Base-by-base conservation (phyloP, 1,140 invertebrate species). In the Macrobrachium nipponense region DNA sequence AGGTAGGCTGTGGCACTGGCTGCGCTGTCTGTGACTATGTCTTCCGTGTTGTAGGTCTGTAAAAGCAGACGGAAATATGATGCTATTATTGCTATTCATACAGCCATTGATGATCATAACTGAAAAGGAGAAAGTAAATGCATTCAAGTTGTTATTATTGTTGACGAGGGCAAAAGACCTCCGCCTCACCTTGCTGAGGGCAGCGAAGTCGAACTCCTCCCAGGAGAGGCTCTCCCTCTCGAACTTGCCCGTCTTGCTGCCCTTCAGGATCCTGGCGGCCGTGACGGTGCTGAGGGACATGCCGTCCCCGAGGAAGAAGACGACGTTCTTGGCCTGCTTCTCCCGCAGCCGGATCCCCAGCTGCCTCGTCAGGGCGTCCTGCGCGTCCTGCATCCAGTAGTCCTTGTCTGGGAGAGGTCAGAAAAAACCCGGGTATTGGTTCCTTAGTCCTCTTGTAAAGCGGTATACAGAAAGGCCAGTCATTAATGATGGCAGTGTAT, bases 1-100 rank as follows among this genome's bases (percentile, higher is more conserved):
- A 98, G 95, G 43, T 97, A 91, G 0, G 97, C 97, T 0, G 97
- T 98, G 0, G 95, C 96, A 1, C 97, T 96, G 36, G 95, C 95
- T 1, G 96, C 96, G 0, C 96, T 98, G 90, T 98, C 97, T 96
- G 95, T 2, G 36, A 83, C 81, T 51, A 51, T 51, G 51, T 51
- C 51, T 51, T 51, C 51, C 7, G 51, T 51, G 12, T 51, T 51
- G 51, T 51, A 51, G 51, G 51, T 51, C 51, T 51, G 51, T 51
- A 0, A 12, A 12, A 51, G 7, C 51, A 51, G 51, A 2, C 4
- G 27, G 8, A 51, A 51, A 51, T 51, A 12, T 51, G 51, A 5
- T 51, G 8, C 51, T 51, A 51, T 12, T 51, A 51, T 12, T 51
- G 12, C 51, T 51, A 51, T 12, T 51, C 3, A 8, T 51, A 51